Conservation (phyloP, 2,888 invertebrate species). For the Limnephilus marmoratus region DNA sequence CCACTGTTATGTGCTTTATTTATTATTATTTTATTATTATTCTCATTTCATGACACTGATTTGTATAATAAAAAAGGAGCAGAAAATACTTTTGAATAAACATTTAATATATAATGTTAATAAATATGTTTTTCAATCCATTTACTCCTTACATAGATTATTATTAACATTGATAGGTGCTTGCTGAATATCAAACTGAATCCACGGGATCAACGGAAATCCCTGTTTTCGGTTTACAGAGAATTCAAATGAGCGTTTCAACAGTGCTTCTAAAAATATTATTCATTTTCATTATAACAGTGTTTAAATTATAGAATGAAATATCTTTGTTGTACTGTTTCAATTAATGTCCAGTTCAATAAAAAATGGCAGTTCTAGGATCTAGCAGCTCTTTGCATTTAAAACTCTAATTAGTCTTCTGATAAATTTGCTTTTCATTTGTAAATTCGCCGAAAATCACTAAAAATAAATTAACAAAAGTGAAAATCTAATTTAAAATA, state of each 20-base stretch:
- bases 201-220: too few species aligned
- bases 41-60: not conserved
- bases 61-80: too few species aligned
- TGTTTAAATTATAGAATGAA: not conserved
- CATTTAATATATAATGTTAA: too few species aligned
- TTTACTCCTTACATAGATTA: too few species aligned
- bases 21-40: not conserved
- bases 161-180: too few species aligned
- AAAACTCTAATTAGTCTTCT: not conserved
- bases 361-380: not conserved
- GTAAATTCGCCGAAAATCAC: not conserved
- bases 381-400: not conserved
- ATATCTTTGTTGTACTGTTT: not conserved
- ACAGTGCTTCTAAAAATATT: too few species aligned
- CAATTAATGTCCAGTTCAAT: not conserved
- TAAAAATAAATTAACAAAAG: not conserved
- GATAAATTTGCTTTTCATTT: not conserved
- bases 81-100: too few species aligned
- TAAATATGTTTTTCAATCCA: too few species aligned
- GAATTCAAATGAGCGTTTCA: too few species aligned
- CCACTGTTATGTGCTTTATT: not conserved
- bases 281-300: too few species aligned
- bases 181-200: too few species aligned
- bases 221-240: too few species aligned
- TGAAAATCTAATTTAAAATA: not conserved